phyloP scores from a whole-genome alignment of 2,888 invertebrate species.

The Ichneumoninae sp. region DNA sequence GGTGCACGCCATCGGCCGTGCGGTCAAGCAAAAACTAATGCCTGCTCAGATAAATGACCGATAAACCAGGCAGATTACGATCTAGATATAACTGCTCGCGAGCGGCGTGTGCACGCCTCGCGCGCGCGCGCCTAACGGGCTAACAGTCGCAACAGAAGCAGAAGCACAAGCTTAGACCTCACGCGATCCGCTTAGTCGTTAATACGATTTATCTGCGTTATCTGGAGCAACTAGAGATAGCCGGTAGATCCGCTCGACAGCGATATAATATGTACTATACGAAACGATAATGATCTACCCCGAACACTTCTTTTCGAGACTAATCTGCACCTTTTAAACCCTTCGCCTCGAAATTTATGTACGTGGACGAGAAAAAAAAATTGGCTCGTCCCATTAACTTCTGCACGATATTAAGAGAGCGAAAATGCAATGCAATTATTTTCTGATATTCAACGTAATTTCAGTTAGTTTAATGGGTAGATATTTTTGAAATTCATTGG shows the following conservation, averaged over 20 bases:
- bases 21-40: conserved; percentile 83
- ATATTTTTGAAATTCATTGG: neutral
- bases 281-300: neutral
- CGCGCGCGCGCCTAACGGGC: conserved; percentile 35
- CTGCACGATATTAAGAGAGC: neutral
- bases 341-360: neutral
- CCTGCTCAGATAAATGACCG: conserved; percentile 84
- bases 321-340: conserved; percentile 7
- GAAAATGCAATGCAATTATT: neutral
- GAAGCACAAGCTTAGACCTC: conserved; percentile 54
- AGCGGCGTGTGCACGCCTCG: conserved; percentile 63
- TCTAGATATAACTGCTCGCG: conserved; percentile 80
- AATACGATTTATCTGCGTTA: conserved; percentile 64
- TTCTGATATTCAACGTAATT: neutral
- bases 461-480: neutral
- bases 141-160: conserved; percentile 49
- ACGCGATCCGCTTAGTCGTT: conserved; percentile 67
- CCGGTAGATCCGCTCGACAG: conserved; percentile 45
- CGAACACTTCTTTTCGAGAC: conserved; percentile 13
- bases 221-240: conserved; percentile 56
- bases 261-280: conserved; percentile 9
- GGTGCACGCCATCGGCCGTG: conserved; percentile 80
- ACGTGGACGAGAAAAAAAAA: neutral
- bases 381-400: neutral
- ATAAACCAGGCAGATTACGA: conserved; percentile 82